Evolutionary conservation across 2,888 invertebrate genomes (phyloP).

Genomic region (Sesamia inferens): DNA sequence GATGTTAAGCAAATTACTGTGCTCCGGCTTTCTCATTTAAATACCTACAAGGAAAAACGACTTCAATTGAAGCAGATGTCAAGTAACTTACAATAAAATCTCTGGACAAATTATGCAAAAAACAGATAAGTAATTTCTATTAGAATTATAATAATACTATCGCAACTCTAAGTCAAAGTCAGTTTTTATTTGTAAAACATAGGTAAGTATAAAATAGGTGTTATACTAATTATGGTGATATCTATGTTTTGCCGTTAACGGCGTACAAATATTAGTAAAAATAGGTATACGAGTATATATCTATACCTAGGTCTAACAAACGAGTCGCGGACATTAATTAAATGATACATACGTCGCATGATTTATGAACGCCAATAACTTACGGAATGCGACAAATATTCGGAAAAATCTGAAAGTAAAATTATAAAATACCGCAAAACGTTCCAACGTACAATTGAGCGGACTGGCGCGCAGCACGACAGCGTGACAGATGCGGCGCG

Average conservation of each 20-base stretch:
- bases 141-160: constrained; percentile 34
- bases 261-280: too few species aligned
- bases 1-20: constrained; percentile 31
- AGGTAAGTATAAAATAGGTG: too few species aligned
- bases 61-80: constrained; percentile 1
- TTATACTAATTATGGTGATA: too few species aligned
- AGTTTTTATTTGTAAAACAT: too few species aligned
- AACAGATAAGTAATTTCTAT: constrained; percentile 33
- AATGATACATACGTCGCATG: constrained; percentile 28
- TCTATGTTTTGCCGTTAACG: too few species aligned
- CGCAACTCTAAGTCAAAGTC: too few species aligned
- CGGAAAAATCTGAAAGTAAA: constrained; percentile 38
- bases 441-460: constrained; percentile 49
- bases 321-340: constrained; percentile 43
- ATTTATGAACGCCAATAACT: constrained; percentile 47
- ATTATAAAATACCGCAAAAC: constrained; percentile 49
- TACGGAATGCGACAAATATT: constrained; percentile 59
- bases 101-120: constrained; percentile 9
- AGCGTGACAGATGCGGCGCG: constrained; percentile 40
- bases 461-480: constrained; percentile 29
- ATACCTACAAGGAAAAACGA: constrained; percentile 26
- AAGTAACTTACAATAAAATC: constrained; percentile 4
- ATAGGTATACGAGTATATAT: too few species aligned
- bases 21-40: constrained; percentile 39
- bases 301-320: too few species aligned